Evolutionary conservation across 2,888 invertebrate species (phyloP).

Genomic region (Drosophila affinis): DNA sequence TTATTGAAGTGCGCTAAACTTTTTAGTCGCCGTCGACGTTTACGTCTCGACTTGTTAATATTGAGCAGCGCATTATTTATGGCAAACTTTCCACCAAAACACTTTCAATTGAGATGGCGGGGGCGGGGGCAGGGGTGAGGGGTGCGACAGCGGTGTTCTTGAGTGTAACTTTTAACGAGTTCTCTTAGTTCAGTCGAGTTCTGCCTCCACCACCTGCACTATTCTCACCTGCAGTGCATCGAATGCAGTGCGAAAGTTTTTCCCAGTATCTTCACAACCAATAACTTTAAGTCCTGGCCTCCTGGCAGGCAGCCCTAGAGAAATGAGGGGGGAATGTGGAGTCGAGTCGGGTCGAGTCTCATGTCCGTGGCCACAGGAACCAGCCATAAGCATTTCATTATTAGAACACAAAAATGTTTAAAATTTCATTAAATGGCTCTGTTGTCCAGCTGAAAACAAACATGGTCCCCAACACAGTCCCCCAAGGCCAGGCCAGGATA

Average conservation of each 20-base stretch:
- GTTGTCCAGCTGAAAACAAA: constrained; percentile 35
- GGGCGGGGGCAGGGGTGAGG: constrained; percentile 18
- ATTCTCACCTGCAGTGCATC: constrained; percentile 51
- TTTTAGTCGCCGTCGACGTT: constrained; percentile 50
- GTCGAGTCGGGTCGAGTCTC: neutral
- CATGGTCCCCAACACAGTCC: constrained; percentile 18
- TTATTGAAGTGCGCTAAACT: constrained; percentile 64
- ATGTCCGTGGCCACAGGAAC: constrained; percentile 28
- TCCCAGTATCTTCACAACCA: constrained; percentile 30
- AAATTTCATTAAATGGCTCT: constrained; percentile 71
- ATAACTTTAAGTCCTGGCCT: constrained; percentile 17
- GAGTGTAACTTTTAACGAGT: constrained; percentile 70
- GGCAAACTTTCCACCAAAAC: constrained; percentile 67
- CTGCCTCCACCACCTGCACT: constrained; percentile 43
- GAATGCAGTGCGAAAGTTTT: constrained; percentile 52
- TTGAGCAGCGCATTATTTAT: constrained; percentile 74
- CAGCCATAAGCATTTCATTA: constrained; percentile 69
- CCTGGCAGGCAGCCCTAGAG: constrained; percentile 2
- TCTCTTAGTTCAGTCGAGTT: constrained; percentile 31
- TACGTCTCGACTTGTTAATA: constrained; percentile 66
- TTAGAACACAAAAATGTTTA: constrained; percentile 70
- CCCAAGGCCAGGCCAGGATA: constrained; percentile 19
- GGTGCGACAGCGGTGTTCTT: neutral
- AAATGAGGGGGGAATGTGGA: neutral
- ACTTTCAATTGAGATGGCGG: constrained; percentile 58